Percentiles rank a stretch among this genome's conserved stretches.
Evolutionary conservation across 2,888 invertebrate genomes (phyloP).

Genomic region (Tanytarsus gracilentus): DNA sequence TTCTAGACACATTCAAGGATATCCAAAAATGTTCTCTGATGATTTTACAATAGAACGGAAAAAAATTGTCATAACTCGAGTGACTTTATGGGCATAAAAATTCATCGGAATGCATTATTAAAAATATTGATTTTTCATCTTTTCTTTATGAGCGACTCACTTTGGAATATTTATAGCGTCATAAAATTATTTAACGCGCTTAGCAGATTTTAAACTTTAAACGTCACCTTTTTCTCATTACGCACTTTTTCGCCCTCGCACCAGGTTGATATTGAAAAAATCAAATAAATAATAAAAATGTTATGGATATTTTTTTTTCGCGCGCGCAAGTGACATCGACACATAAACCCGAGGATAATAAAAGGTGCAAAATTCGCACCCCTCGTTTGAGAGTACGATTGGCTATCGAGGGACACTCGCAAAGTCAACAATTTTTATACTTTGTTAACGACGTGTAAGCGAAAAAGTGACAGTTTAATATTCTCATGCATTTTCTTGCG

Average conservation of each 20-base stretch:
- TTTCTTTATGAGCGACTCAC: background rate
- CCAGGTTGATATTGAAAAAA: background rate
- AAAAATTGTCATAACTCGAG: too few relatives aligned
- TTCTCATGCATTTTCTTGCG: too few relatives aligned
- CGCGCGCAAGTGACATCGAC: slow-evolving; percentile 9
- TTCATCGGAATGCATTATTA: background rate
- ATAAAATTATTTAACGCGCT: slow-evolving; percentile 18
- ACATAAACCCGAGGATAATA: background rate
- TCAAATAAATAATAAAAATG: slow-evolving; percentile 26
- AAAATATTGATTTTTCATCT: slow-evolving; percentile 7
- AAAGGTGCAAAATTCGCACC: slow-evolving; percentile 12
- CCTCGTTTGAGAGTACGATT: too few relatives aligned
- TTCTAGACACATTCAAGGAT: too few relatives aligned
- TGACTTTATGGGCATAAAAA: too few relatives aligned
- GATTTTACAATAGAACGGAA: too few relatives aligned
- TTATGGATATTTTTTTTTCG: slow-evolving; percentile 13
- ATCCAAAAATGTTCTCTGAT: too few relatives aligned
- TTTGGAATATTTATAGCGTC: slow-evolving; percentile 3
- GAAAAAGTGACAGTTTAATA: too few relatives aligned
- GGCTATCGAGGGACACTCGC: too few relatives aligned
- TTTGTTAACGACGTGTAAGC: too few relatives aligned
- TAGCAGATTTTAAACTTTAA: slow-evolving; percentile 7
- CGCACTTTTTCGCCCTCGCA: background rate
- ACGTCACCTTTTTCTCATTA: background rate
- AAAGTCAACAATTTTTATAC: too few relatives aligned